phyloP scores from a whole-genome alignment of 1,140 invertebrate species.

The Pseudomyrmex pallidus region DNA sequence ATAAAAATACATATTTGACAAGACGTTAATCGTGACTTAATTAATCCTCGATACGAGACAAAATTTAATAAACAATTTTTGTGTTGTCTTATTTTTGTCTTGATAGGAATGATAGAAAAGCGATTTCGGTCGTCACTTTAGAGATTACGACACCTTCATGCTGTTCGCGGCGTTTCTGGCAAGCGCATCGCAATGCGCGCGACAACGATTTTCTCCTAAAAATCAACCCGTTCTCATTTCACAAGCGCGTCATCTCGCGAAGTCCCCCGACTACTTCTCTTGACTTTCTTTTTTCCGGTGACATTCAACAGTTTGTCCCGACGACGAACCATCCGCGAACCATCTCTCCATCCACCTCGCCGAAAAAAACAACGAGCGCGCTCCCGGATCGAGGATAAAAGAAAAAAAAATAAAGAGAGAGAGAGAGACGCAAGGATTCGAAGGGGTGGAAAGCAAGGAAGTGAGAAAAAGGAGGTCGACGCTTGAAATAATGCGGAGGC shows the following conservation, averaged over 20 bases:
- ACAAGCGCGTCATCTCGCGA: constrained; percentile 49
- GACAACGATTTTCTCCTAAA: constrained; percentile 42
- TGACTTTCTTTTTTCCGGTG: constrained; percentile 53
- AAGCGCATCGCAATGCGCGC: constrained; percentile 31
- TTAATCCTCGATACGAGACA: too few species aligned
- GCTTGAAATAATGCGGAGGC: constrained; percentile 71
- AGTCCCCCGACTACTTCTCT: constrained; percentile 44
- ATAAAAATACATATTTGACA: too few species aligned
- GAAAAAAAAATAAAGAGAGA: neutral
- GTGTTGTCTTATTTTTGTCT: neutral
- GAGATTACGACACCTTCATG: constrained; percentile 4
- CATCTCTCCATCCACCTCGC: constrained; percentile 41
- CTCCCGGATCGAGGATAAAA: constrained; percentile 28
- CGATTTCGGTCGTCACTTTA: neutral
- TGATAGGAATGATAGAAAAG: neutral
- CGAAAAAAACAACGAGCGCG: constrained; percentile 61
- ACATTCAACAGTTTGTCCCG: constrained; percentile 72
- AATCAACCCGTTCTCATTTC: constrained; percentile 48
- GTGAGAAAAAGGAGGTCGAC: constrained; percentile 63
- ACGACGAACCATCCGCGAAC: constrained; percentile 45
- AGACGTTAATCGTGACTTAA: too few species aligned
- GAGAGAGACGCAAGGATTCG: neutral
- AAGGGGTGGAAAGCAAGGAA: constrained; percentile 10
- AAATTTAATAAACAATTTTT: neutral
- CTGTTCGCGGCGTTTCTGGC: constrained; percentile 42